Percentiles rank a stretch among this genome's conserved stretches.
Evolutionary conservation across 2,888 invertebrate genomes (phyloP).

Genomic region (Erebia palarica): DNA sequence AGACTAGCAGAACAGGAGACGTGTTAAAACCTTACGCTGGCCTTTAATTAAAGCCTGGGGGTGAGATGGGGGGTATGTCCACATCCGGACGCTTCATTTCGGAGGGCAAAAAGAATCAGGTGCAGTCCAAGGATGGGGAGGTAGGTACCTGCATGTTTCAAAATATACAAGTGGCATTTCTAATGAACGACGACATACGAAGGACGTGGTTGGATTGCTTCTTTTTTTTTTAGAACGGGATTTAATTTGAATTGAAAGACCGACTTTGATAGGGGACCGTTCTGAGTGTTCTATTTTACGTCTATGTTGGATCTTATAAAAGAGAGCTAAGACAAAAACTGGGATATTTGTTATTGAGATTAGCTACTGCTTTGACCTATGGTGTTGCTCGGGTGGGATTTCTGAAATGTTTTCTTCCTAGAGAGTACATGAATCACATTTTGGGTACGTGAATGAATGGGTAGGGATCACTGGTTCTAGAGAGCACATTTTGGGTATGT

Average conservation of each 20-base stretch:
- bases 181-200: slow-evolving; percentile 20
- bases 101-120: slow-evolving; percentile 70
- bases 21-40: slow-evolving; percentile 76
- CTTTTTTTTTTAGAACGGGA: slow-evolving; percentile 13
- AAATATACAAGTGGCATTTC: slow-evolving; percentile 25
- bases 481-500: no score
- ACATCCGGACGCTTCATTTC: slow-evolving; percentile 77
- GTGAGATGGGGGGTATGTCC: slow-evolving; percentile 57
- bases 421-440: no score
- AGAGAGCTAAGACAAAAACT: no score
- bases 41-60: slow-evolving; percentile 74
- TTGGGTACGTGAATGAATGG: no score
- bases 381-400: no score
- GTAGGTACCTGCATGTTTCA: slow-evolving; percentile 23
- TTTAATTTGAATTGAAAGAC: slow-evolving; percentile 9
- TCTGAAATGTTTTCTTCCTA: no score
- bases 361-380: no score
- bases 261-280: background rate
- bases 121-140: slow-evolving; percentile 50
- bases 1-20: slow-evolving; percentile 54
- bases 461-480: no score
- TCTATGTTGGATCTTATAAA: no score
- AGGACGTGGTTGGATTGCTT: slow-evolving; percentile 11
- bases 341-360: no score
- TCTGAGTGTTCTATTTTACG: background rate